Base-by-base conservation (phyloP, 2,888 invertebrate species). In the Halictus ligatus region DNA sequence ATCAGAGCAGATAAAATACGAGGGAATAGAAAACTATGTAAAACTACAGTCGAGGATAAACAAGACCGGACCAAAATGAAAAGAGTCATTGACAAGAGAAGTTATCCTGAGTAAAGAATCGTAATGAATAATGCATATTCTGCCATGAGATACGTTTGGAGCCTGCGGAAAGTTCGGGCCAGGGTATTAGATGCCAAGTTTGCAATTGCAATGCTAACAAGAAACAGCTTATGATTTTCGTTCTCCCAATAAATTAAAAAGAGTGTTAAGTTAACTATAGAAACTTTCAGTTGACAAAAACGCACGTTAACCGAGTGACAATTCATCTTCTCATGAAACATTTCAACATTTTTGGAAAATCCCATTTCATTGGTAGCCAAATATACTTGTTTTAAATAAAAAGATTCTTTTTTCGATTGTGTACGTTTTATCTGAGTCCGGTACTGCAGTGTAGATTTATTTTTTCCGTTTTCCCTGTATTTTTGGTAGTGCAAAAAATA, bases 41-140 rank as follows among this genome's bases (percentile, higher is more conserved):
- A 69, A 69, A 35, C 67, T 69, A 40, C 29, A 75, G 64, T 80
- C 18, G 50, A n/a, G 21, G 10, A 21, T 69, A 69, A 69, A 69
- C 67, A 69, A 21, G 40, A 35, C 13, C 29, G 35, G 40, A 40
- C 67, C 67, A 35, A 35, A 69, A 69, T 18, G 35, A 69, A 69
- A 40, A 69, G 67, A 35, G 35, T 69, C 67, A 69, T 69, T 69
- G 67, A 35, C 29, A 69, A 69, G 29, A 10, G 67, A 69, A 69
- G 29, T 69, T 40, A 40, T 69, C 7, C 67, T 18, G 6, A 35
- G 21, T 18, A 40, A 35, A 69, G 67, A 15, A 18, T 35, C 10
- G 29, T 69, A 69, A 69, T 69, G 35, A 69, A 69, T 40, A 40
- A 35, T 69, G 40, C 21, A 69, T 40, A 69, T 21, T 40, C 40